Evolutionary conservation across 2,113 vertebrate genomes (phyloP).

Genomic region (Rissa tridactyla): DNA sequence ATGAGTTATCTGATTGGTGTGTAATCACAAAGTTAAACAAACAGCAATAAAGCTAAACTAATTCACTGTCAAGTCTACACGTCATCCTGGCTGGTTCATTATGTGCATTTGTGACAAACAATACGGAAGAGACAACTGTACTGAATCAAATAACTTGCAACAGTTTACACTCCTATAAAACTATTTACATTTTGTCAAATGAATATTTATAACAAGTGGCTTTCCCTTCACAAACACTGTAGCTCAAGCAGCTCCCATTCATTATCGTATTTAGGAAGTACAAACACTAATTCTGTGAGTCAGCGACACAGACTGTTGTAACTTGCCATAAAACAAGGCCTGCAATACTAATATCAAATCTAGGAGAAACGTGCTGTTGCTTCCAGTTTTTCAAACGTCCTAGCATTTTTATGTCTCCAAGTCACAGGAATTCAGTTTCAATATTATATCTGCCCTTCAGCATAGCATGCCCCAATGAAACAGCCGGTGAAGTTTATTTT

Average conservation of each 20-base stretch:
- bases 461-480: slow-evolving; percentile 66
- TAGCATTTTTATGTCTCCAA: slow-evolving; percentile 15
- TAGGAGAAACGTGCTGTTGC: neutral
- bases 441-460: slow-evolving; percentile 37
- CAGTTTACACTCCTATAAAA: slow-evolving; percentile 73
- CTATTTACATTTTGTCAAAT: slow-evolving; percentile 76
- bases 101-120: slow-evolving; percentile 70
- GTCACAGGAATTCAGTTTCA: slow-evolving; percentile 7
- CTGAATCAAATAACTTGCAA: slow-evolving; percentile 72
- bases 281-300: slow-evolving; percentile 29
- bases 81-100: slow-evolving; percentile 69
- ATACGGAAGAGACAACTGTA: slow-evolving; percentile 63
- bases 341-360: neutral
- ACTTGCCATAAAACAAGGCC: neutral
- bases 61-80: slow-evolving; percentile 57
- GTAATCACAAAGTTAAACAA: slow-evolving; percentile 69
- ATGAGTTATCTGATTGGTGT: slow-evolving; percentile 63
- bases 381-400: neutral
- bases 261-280: slow-evolving; percentile 11
- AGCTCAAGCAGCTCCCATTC: slow-evolving; percentile 54
- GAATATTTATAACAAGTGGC: slow-evolving; percentile 78
- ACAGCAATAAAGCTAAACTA: slow-evolving; percentile 53
- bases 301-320: neutral
- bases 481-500: slow-evolving; percentile 70
- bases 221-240: slow-evolving; percentile 58